Base-by-base conservation (phyloP, 37 sponge, comb jelly and placozoan species). In the Axinella damicornis region DNA sequence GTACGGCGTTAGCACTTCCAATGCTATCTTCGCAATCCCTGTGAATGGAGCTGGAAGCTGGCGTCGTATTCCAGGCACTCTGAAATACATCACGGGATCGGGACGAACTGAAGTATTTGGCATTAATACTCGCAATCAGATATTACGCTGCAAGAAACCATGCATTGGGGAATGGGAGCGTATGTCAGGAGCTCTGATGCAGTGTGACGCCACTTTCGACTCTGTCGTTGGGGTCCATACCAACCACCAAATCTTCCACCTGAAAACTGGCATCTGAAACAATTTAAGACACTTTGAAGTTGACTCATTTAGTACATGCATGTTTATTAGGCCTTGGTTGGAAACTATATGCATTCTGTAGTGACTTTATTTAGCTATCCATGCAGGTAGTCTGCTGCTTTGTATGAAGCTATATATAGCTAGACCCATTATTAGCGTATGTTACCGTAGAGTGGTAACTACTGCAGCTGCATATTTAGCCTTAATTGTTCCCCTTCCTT, bases 111-210 rank as follows among this genome's bases (percentile, higher is more conserved):
- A 81, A 36, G 60, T 88, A 22, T 88, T 88, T 74, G 88, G 76
- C 0, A 52, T 81, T 20, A 66, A 68, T 53, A 32, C 38, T 15
- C 30, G 21, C 27, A 39, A 74, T n/a, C 19, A 66, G 20, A 64
- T 81, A 18, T 88, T 24, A 14, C 81, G 88, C 41, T 88, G 88
- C 76, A 74, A 72, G 66, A 87, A 79, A 62, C 87, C 87, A 18
- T 87, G 87, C 53, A 39, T 64, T 60, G 80, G 80, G 6, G 57
- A 79, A 27, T 87, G 87, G 87, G 74, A 80, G 60, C 27, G 1
- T 0, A 77, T 85, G 54, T 17, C 20, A 32, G 83, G 74, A 30
- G 53, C 18, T 4, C 41, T 85, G 69, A 32, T 16, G 32, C 76
- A 84, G 67, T 74, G 75, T 74, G 84, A 84, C 31, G 88, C 83